Evolutionary conservation across 2,888 invertebrate genomes (phyloP).

Genomic region (Idaea aversata): DNA sequence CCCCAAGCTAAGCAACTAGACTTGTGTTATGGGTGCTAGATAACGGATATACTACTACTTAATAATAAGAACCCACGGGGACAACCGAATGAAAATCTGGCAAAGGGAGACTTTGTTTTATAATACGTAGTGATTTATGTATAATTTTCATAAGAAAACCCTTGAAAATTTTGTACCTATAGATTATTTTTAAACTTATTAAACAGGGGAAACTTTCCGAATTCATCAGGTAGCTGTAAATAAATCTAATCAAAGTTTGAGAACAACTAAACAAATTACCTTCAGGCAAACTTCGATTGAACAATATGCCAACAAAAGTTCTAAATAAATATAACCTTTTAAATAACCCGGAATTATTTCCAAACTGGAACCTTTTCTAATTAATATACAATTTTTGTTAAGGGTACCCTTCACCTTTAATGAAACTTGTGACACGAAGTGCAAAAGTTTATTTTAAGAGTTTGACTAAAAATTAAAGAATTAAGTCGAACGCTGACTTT

Average conservation of each 20-base stretch:
- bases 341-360: background rate
- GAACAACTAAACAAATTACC: constrained; percentile 43
- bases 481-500: too few relatives aligned
- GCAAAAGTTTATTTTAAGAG: too few relatives aligned
- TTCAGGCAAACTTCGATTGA: constrained; percentile 41
- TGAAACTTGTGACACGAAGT: background rate
- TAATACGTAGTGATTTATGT: too few relatives aligned
- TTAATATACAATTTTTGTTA: background rate
- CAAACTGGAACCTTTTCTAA: background rate
- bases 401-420: background rate
- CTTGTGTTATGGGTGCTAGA: too few relatives aligned
- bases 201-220: background rate
- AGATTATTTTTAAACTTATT: background rate
- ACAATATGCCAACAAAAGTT: constrained; percentile 40
- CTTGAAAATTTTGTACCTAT: background rate
- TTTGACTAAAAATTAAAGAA: too few relatives aligned
- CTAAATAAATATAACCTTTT: constrained; percentile 31
- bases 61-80: too few relatives aligned
- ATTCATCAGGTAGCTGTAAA: constrained; percentile 16
- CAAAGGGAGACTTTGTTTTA: too few relatives aligned
- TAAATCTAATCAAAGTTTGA: constrained; percentile 42
- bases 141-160: background rate
- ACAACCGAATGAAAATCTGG: too few relatives aligned
- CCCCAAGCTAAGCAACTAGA: too few relatives aligned
- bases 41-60: too few relatives aligned